Percentiles rank a stretch among this genome's conserved stretches.
Conservation (phyloP, 1,140 invertebrate genomes). For the Microplitis mediator region DNA sequence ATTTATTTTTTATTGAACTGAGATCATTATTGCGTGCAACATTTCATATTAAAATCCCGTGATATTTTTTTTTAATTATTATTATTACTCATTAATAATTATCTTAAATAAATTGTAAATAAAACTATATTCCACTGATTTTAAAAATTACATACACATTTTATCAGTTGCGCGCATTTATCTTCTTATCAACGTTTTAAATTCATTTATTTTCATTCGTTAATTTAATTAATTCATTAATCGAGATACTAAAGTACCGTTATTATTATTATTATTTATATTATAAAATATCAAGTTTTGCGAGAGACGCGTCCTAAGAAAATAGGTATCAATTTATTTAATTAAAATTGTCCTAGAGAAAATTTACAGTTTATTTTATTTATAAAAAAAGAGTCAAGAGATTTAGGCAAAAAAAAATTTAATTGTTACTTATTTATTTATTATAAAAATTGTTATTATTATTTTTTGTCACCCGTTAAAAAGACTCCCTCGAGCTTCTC, state of each 20-base stretch:
- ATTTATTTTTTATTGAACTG: too few species aligned
- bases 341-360: not conserved
- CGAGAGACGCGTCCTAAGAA: not conserved
- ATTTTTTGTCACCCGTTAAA: not conserved
- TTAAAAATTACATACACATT: constrained; percentile 19
- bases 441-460: not conserved
- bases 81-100: not conserved
- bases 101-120: constrained; percentile 4
- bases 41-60: not conserved
- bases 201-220: too few species aligned
- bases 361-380: not conserved
- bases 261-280: not conserved
- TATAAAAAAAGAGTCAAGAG: not conserved
- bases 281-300: constrained; percentile 7
- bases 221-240: too few species aligned
- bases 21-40: too few species aligned
- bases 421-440: not conserved
- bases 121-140: not conserved
- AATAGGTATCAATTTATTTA: constrained; percentile 14
- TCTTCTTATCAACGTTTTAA: not conserved
- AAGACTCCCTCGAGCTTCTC: not conserved
- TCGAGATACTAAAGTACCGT: not conserved
- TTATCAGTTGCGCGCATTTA: not conserved
- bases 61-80: not conserved
- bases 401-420: not conserved